Evolutionary conservation across 2,113 vertebrate genomes (phyloP).

Genomic region (Brienomyrus brachyistius): DNA sequence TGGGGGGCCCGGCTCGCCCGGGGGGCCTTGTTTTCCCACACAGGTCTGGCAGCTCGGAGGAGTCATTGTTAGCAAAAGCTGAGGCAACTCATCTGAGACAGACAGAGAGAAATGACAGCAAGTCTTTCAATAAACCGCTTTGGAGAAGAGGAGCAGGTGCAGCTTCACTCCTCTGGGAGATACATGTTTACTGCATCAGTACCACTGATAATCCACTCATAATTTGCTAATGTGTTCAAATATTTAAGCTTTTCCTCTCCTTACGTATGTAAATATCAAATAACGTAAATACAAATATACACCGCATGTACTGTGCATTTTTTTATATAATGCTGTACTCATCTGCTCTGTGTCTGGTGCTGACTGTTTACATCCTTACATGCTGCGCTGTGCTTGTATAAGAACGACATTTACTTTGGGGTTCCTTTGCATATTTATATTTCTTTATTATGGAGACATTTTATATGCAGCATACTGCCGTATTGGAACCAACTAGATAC

Average conservation of each 20-base stretch:
- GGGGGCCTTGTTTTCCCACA: conserved; percentile 40
- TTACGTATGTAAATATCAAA: not conserved
- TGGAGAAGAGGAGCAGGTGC: not conserved
- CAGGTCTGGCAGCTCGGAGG: conserved; percentile 37
- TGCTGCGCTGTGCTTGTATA: not conserved
- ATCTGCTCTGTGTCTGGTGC: not conserved
- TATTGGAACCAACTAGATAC: no score
- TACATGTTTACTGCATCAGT: not conserved
- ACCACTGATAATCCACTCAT: not conserved
- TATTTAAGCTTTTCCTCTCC: not conserved
- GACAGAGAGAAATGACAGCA: not conserved
- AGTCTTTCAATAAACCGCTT: not conserved
- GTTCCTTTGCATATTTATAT: not conserved
- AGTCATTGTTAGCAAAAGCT: conserved; percentile 42
- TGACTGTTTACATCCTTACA: not conserved
- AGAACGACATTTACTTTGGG: not conserved
- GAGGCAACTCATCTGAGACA: conserved; percentile 43
- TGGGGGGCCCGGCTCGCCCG: conserved; percentile 43
- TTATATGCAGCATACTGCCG: not conserved
- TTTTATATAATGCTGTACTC: not conserved
- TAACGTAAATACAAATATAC: not conserved
- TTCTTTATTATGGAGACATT: not conserved
- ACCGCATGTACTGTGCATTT: not conserved
- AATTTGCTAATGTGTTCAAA: not conserved
- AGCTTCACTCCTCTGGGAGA: not conserved